These are phyloP conservation scores for Megalopta genalis DNA, from an alignment of 1,140 invertebrate genomes.

Conservation along the genomic window DNA sequence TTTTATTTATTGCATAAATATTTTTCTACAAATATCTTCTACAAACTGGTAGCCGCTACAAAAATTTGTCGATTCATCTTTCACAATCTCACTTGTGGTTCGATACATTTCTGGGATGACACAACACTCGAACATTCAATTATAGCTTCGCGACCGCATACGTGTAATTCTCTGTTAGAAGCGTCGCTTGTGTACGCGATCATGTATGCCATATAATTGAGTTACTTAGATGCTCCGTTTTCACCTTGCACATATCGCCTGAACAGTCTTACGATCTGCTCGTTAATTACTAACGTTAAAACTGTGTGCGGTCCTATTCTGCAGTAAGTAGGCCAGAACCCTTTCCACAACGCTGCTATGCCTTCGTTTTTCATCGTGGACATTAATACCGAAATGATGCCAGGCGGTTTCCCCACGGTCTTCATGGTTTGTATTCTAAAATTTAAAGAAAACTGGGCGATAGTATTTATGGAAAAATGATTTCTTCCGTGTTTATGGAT, in stretches of 20 bases:
- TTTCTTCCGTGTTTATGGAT: too few species aligned
- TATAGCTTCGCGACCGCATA: not conserved
- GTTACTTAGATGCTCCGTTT: not conserved
- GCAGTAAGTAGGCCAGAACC: conserved; percentile 88
- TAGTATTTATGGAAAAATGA: not conserved
- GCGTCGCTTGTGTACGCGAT: too few species aligned
- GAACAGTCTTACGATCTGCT: conserved; percentile 83
- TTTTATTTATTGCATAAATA: not conserved
- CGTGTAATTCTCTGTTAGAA: too few species aligned
- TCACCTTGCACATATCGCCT: conserved; percentile 18
- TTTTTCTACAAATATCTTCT: not conserved
- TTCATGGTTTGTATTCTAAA: conserved; percentile 89
- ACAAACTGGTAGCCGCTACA: not conserved
- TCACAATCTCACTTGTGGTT: not conserved
- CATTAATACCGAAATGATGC: conserved; percentile 83
- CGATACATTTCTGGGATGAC: not conserved
- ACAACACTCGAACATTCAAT: not conserved
- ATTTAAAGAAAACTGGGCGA: not conserved
- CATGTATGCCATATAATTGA: not conserved
- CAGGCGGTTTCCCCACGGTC: conserved; percentile 84
- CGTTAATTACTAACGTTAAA: conserved; percentile 89
- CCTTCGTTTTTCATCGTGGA: conserved; percentile 86
- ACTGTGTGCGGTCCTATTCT: conserved; percentile 89
- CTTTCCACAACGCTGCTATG: conserved; percentile 88
- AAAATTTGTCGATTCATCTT: not conserved